Base-by-base conservation (phyloP, 1,140 invertebrate genomes). In the Orussus abietinus region DNA sequence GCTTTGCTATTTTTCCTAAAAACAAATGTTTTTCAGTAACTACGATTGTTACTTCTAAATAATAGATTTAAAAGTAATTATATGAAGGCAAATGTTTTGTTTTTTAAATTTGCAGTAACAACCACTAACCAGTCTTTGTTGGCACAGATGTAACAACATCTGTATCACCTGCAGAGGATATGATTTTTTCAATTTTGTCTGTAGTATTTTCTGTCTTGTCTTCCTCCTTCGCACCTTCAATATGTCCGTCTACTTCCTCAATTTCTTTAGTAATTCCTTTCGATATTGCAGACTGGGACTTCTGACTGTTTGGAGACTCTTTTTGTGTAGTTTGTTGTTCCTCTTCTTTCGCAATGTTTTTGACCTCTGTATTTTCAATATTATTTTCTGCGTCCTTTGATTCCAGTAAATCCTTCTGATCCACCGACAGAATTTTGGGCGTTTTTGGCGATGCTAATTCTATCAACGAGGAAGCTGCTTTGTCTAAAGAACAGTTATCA, bases 111-210 rank as follows among this genome's bases (percentile, higher is more conserved):
- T 13, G 40, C 2, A 18, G 3, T 38, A 19, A 14, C 6, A 29
- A 18, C 30, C 5, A 18, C 28, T 15, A 45, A 62, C 63, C 57
- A 26, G 49, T 57, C 45, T 35, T 53, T 5, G 55, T 40, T 7
- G 45, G 17, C 1, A 57, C 53, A 7, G 59, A 62, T 17, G 59
- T 55, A 9, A 66, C 49, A 15, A 63, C 57, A 30, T 66, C 63
- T 4, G 54, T 48, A 25, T 65, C 59, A 31, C 59, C 59, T 1
- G 28, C 30, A 2, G 1, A 11, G 6, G n/a, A 17, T 28, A 9
- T 17, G 3, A 13, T 38, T 7, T 21, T 39, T 3, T 38, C 32
- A 2, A 50, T 5, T 20, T 53, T 34, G 2, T 44, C 38, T 17
- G 49, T 33, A 3, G 15, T 32, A 5, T 39, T 40, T 14, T 53